phyloP scores from a whole-genome alignment of 2,797 vertebrate genomes.

The Pangasius macronema region DNA sequence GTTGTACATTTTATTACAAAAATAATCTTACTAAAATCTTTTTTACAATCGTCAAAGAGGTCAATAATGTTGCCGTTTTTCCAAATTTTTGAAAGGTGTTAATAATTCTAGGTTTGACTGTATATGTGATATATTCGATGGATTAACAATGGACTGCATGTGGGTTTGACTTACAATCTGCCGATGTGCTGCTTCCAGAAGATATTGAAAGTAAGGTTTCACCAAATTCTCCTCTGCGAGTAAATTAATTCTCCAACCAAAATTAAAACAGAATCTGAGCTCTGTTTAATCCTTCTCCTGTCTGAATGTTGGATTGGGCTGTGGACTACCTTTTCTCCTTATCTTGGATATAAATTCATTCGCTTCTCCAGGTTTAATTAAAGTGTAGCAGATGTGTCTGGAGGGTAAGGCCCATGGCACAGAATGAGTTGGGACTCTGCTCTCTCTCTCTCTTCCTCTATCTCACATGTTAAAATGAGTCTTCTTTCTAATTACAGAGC shows the following conservation, averaged over 20 bases:
- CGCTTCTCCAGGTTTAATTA: conserved; percentile 53
- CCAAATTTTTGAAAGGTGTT: not conserved
- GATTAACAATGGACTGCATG: not conserved
- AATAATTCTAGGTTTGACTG: not conserved
- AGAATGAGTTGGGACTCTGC: conserved; percentile 33
- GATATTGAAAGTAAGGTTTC: not conserved
- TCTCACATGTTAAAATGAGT: conserved; percentile 34
- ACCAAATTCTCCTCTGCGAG: not conserved
- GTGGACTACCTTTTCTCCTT: not conserved
- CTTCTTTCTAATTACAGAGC: conserved; percentile 53
- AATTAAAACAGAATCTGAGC: not conserved
- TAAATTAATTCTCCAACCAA: not conserved
- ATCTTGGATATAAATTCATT: conserved; percentile 39
- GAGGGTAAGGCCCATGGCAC: conserved; percentile 51
- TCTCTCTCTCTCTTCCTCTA: conserved; percentile 35
- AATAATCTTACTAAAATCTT: too few relatives aligned
- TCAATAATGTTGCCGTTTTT: too few relatives aligned
- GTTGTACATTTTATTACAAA: too few relatives aligned
- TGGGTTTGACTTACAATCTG: not conserved
- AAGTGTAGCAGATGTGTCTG: conserved; percentile 52
- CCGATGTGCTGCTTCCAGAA: not conserved
- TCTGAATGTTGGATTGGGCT: not conserved
- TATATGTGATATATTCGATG: not conserved
- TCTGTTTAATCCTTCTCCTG: not conserved
- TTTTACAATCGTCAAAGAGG: too few relatives aligned